Conservation (phyloP, 1,140 invertebrate species). For the Magallana angulata region DNA sequence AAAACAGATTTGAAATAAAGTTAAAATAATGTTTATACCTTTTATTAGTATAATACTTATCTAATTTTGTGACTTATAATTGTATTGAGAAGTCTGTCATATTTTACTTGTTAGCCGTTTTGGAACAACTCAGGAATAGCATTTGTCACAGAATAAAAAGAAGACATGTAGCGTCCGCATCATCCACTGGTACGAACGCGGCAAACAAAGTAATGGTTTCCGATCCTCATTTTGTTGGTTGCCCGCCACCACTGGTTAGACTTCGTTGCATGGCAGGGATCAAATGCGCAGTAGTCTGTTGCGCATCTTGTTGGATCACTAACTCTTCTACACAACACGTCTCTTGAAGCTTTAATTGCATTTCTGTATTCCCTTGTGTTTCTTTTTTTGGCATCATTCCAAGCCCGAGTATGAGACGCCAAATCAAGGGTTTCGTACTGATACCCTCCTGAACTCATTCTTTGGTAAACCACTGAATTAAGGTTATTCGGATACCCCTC, state of each 20-base stretch:
- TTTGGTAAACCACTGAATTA: neutral
- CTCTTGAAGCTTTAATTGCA: neutral
- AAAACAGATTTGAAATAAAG: no score
- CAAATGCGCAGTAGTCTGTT: constrained; percentile 8
- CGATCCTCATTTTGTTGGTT: neutral
- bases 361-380: constrained; percentile 1
- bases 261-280: constrained; percentile 8
- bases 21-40: no score
- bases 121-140: no score
- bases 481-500: constrained; percentile 12
- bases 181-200: no score
- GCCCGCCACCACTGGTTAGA: neutral
- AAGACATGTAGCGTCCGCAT: no score
- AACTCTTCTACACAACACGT: neutral
- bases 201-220: constrained; percentile 38
- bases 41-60: no score
- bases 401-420: neutral
- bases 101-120: no score
- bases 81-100: no score
- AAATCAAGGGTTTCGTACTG: constrained; percentile 42
- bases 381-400: neutral
- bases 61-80: no score
- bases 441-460: neutral
- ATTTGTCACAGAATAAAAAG: no score
- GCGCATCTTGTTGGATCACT: constrained; percentile 13